Conservation (phyloP, 2,888 invertebrate genomes). For the Pterobdella sp. region DNA sequence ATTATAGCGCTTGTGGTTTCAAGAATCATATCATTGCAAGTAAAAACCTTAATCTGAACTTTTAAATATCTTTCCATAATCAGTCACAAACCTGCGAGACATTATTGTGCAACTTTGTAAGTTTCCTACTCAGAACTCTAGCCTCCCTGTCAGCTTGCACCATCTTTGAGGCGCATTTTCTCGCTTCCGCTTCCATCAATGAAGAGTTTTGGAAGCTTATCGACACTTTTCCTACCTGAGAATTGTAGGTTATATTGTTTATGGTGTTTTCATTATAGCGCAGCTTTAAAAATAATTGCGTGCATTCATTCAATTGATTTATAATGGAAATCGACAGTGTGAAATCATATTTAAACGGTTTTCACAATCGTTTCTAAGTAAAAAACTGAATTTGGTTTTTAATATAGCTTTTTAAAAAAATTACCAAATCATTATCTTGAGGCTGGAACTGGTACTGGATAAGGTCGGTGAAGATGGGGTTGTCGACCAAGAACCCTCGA, state of each 20-base stretch:
- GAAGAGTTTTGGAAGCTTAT: constrained; percentile 14
- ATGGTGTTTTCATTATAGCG: too few species aligned
- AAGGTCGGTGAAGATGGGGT: constrained; percentile 61
- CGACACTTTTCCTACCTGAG: constrained; percentile 19
- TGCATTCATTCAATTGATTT: background rate
- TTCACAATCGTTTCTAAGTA: too few species aligned
- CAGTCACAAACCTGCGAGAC: too few species aligned
- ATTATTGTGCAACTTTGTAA: background rate
- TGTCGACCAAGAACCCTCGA: constrained; percentile 82
- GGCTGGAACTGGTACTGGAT: constrained; percentile 60
- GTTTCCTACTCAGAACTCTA: constrained; percentile 16
- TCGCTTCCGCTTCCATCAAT: constrained; percentile 27
- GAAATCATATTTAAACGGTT: too few species aligned
- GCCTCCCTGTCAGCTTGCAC: constrained; percentile 22
- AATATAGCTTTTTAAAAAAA: too few species aligned
- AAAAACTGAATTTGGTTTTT: too few species aligned
- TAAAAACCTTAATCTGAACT: too few species aligned
- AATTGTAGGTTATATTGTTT: background rate
- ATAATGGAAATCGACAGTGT: too few species aligned
- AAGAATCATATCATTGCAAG: too few species aligned
- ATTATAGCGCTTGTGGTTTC: too few species aligned
- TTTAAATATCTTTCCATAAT: too few species aligned
- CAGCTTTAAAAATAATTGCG: background rate
- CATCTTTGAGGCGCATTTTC: constrained; percentile 18
- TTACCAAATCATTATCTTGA: constrained; percentile 44